Base-by-base conservation (phyloP, 2,888 invertebrate species). In the Acrobasis suavella region DNA sequence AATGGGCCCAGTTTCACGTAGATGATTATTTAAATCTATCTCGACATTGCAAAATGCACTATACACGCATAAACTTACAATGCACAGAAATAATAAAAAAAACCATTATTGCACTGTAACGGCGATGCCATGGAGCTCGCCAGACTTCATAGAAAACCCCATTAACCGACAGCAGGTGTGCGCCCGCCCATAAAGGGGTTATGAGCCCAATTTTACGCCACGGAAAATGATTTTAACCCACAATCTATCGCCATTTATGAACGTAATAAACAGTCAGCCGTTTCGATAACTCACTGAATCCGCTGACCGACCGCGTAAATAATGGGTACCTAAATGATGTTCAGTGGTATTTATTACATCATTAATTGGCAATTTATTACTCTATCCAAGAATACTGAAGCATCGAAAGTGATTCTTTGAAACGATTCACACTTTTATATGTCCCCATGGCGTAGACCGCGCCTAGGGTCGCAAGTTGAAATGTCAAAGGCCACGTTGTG, bases 151-250 rank as follows among this genome's bases (percentile, higher is more conserved):
- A 15, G 15, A n/a, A 22, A 55, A 32, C 10, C 8, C 65, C 60
- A 61, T 64, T 63, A 65, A 59, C 42, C 39, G 56, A 52, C 32
- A 51, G 49, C 68, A 68, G 68, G 68, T 68, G 68, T 61, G 58
- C 58, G 49, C 15, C 15, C 1, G 42, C 51, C 60, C 56, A 64
- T 69, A 65, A 68, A 67, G 63, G 64, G 64, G 65, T 66, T 66
- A 67, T 67, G 63, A 65, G 69, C 65, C 68, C 68, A 66, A 65
- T 68, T 65, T 64, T 67, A 70, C 65, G 65, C 68, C 61, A 65
- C 58, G 67, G 65, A 67, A 70, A 72, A 72, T 70, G 67, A 73
- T 74, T 74, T 72, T 70, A 73, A 73, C 69, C 70, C 68, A 52
- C 70, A 66, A 71, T 72, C 72, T 69, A 74, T 73, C 64, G 67